Evolutionary conservation across 2,888 invertebrate genomes (phyloP), one percentile per base, ranked within the genome.

Genomic region (Dynastes hyllus): DNA sequence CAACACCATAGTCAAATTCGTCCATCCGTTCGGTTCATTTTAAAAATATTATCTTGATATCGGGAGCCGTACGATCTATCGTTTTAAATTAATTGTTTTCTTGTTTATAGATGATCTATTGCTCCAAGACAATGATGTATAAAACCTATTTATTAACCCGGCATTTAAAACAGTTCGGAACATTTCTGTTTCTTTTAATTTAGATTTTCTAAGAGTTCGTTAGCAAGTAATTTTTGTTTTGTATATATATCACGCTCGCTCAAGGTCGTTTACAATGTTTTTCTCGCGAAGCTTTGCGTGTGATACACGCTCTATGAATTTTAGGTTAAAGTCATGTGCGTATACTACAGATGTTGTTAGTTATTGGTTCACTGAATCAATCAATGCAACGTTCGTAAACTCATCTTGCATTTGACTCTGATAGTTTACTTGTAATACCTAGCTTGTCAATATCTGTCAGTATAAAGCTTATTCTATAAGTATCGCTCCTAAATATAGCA

Each of bases 31-130:
- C 32, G 27, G 22, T 50, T 50, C 50, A 69, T 13, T 51, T 50
- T 69, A 16, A 11, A 69, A 51, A 69, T 69, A 50, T 51, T 69
- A 11, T 69, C 51, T 69, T 13, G 37, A 16, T 45, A 58, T 58
- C 55, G 55, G 4, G 55, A 22, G 9, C 55, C 22, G 55, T 58
- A 16, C 55, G 27, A 58, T 58, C 55, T 58, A n/a, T 22, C 55
- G 22, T 6, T 8, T 45, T 45, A 45, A 22, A 45, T 45, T 45
- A 45, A 45, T 58, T 58, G 55, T 22, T 58, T 58, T 58, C 55
- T 58, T 58, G 22, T 58, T 58, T 58, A 58, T 58, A 58, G 55
- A 58, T 58, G 55, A 58, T 58, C 5, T 58, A 22, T 58, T 58
- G 22, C 55, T 22, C 8, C 22, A 9, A 58, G 55, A 58, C 55